Base-by-base conservation (phyloP, 2,797 vertebrate genomes). In the Propithecus perrieri region DNA sequence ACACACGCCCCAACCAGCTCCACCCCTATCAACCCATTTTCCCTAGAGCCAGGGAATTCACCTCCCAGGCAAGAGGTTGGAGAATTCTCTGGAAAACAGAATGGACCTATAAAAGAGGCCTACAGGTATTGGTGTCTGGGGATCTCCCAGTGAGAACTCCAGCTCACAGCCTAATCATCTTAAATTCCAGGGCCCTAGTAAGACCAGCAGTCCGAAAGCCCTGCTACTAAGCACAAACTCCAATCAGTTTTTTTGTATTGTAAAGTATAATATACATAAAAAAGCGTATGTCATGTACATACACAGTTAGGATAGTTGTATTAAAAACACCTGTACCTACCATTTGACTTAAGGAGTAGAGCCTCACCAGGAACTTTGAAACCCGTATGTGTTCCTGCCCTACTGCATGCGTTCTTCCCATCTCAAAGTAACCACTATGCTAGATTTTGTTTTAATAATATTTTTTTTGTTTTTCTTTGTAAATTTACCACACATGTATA, bases 381-480 rank as follows among this genome's bases (percentile, higher is more conserved):
- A 26, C 28, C 43, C 0, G 0, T 57, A 72, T 48, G 85, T 43
- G 43, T 92, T 84, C 65, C 79, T 94, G 59, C 85, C 26, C 65
- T 85, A 11, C 9, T 91, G 30, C 3, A 11, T 48, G n/a, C 7
- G 8, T 48, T 76, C 28, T 87, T 83, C 63, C 80, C 55, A 48
- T 83, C 81, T 93, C 95, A 85, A 95, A 96, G 95, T 10, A 96
- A 97, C 94, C 91, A 59, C 80, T n/a, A 28, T 2, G 38, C 53
- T 28, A 57, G 88, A 72, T 78, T 88, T 88, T 84, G 63, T 92
- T 97, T 93, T 85, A 63, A 87, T 91, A 79, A 46, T 17, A 2
- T 24, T 50, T 71, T 50, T 55, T 86, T 95, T 67, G 10, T 10
- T 94, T 91, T 85, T 63, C 95, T 96, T 97, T 96, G 86, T 91